Evolutionary conservation across 2,888 invertebrate species (phyloP).

Genomic region (Dynastes hyllus): DNA sequence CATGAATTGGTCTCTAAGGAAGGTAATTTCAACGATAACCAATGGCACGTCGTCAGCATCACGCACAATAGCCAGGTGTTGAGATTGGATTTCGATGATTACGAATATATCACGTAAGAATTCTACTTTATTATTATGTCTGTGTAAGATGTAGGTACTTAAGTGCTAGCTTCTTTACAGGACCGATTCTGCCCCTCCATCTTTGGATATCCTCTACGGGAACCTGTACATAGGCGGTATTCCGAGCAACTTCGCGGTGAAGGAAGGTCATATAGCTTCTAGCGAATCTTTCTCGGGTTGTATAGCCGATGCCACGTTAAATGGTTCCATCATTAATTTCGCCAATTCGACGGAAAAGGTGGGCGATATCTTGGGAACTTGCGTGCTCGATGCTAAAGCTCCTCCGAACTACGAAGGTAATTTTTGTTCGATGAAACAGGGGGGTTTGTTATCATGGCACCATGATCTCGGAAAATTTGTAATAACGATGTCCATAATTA

Average conservation of each 20-base stretch:
- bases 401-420: conserved; percentile 22
- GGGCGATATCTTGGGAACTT: conserved; percentile 77
- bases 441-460: too few relatives aligned
- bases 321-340: conserved; percentile 86
- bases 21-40: conserved; percentile 86
- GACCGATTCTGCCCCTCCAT: conserved; percentile 74
- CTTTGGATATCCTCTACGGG: conserved; percentile 79
- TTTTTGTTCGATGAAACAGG: background rate
- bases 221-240: conserved; percentile 92
- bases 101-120: conserved; percentile 57
- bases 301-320: conserved; percentile 93
- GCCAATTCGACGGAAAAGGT: conserved; percentile 78
- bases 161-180: conserved; percentile 64
- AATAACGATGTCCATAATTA: too few relatives aligned
- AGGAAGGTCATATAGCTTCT: conserved; percentile 74
- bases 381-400: conserved; percentile 68
- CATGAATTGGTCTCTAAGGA: conserved; percentile 78
- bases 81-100: conserved; percentile 90
- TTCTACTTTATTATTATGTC: background rate
- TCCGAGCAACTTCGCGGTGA: conserved; percentile 76
- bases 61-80: conserved; percentile 82
- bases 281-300: conserved; percentile 87
- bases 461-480: too few relatives aligned
- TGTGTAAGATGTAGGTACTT: background rate
- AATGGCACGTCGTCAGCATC: conserved; percentile 96